A percentile compares a stretch with the other conserved stretches of the same genome.
phyloP scores from a whole-genome alignment of 1,140 invertebrate genomes.

The Uloborus diversus region DNA sequence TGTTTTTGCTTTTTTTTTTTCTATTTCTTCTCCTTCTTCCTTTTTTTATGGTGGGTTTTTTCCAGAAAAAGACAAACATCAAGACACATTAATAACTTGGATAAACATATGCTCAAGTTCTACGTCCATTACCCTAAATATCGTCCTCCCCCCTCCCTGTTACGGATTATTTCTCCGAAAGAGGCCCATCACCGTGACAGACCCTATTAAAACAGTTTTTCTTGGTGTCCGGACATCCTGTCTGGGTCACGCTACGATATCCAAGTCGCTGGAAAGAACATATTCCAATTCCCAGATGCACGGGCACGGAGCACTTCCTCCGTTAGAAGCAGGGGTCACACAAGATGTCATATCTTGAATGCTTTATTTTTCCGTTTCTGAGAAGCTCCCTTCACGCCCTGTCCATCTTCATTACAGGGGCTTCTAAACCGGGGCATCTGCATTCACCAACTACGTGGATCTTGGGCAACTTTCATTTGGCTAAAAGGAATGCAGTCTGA shows the following conservation, averaged over 20 bases:
- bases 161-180: not conserved
- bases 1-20: too few relatives aligned
- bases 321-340: slow-evolving; percentile 2
- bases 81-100: too few relatives aligned
- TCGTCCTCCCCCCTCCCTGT: not conserved
- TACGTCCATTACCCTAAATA: slow-evolving; percentile 6
- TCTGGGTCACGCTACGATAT: slow-evolving; percentile 17
- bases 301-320: not conserved
- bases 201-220: slow-evolving; percentile 29
- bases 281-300: slow-evolving; percentile 27
- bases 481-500: too few relatives aligned
- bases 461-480: too few relatives aligned
- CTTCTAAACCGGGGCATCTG: not conserved
- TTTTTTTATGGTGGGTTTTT: too few relatives aligned
- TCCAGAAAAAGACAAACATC: too few relatives aligned
- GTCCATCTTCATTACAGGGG: slow-evolving; percentile 23
- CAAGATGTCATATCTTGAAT: slow-evolving; percentile 7
- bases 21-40: too few relatives aligned
- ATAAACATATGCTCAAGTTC: slow-evolving; percentile 4
- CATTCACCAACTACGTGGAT: too few relatives aligned
- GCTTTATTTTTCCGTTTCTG: not conserved
- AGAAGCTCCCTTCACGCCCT: slow-evolving; percentile 1
- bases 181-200: slow-evolving; percentile 14
- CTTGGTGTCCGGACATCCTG: slow-evolving; percentile 33
- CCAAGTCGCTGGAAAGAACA: not conserved